Percentiles rank a stretch among this genome's conserved stretches.
Evolutionary conservation across 2,113 vertebrate species (phyloP).

Genomic region (Emydura subglobosa): DNA sequence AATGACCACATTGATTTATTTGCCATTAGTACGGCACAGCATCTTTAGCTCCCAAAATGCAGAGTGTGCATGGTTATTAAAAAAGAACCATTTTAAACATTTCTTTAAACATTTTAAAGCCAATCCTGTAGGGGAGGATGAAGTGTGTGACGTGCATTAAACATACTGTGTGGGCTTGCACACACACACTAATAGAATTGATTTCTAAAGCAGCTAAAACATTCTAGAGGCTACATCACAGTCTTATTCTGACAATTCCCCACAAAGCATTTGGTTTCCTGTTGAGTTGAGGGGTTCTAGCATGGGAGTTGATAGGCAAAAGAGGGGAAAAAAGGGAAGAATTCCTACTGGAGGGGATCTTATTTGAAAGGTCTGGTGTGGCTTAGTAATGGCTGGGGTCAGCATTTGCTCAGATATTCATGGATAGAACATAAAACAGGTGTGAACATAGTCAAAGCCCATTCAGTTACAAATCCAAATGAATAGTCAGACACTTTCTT

Average conservation of each 20-base stretch:
- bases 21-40: neutral
- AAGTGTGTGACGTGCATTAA: neutral
- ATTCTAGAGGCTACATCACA: neutral
- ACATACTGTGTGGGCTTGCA: fast-evolving
- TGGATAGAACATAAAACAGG: neutral
- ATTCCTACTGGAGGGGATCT: neutral
- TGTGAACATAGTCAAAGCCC: neutral
- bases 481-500: neutral
- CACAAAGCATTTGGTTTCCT: neutral
- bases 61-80: neutral
- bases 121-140: neutral
- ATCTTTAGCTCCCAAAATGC: neutral
- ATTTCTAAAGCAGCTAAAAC: neutral
- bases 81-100: neutral
- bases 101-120: neutral
- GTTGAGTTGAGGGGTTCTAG: neutral
- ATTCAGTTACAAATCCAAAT: neutral
- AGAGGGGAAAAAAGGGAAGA: too few relatives aligned
- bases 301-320: neutral
- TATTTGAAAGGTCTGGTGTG: neutral
- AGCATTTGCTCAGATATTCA: neutral
- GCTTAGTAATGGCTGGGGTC: neutral
- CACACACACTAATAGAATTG: neutral
- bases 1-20: constrained; percentile 34
- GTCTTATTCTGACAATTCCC: neutral